Percentiles rank a stretch among this genome's conserved stretches.
Conservation (phyloP, 1,140 invertebrate species). For the Mactra quadrangularis region DNA sequence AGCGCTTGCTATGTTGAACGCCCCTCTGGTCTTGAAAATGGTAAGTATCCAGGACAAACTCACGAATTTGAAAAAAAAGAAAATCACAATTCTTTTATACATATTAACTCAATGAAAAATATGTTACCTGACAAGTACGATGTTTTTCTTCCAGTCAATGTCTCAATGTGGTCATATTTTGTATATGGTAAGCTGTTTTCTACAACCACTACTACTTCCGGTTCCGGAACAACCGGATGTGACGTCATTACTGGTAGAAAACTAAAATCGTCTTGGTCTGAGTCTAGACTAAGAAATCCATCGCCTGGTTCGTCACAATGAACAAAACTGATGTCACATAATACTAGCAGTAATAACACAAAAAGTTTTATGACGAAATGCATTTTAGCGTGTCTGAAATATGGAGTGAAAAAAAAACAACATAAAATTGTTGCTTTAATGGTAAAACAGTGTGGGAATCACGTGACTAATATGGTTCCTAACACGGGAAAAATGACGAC, state of each 20-base stretch:
- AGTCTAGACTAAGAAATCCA: conserved; percentile 9
- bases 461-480: no score
- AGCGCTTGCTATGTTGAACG: no score
- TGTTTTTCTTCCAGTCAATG: conserved; percentile 22
- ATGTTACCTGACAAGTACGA: conserved; percentile 39
- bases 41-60: no score
- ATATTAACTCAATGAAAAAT: background rate
- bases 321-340: background rate
- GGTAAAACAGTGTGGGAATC: no score
- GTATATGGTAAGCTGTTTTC: background rate
- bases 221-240: background rate
- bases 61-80: no score
- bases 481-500: no score
- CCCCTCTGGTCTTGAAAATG: no score
- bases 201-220: background rate
- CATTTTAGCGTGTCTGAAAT: no score
- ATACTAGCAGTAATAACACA: no score
- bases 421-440: no score
- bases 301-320: conserved; percentile 11
- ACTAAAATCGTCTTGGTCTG: background rate
- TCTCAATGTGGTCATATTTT: conserved; percentile 16
- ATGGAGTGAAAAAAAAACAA: no score
- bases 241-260: background rate
- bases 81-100: background rate
- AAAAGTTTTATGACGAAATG: no score